A percentile compares a stretch with the other conserved stretches of the same genome.
Evolutionary conservation across 2,113 vertebrate genomes (phyloP).

Genomic region (Vidua macroura): DNA sequence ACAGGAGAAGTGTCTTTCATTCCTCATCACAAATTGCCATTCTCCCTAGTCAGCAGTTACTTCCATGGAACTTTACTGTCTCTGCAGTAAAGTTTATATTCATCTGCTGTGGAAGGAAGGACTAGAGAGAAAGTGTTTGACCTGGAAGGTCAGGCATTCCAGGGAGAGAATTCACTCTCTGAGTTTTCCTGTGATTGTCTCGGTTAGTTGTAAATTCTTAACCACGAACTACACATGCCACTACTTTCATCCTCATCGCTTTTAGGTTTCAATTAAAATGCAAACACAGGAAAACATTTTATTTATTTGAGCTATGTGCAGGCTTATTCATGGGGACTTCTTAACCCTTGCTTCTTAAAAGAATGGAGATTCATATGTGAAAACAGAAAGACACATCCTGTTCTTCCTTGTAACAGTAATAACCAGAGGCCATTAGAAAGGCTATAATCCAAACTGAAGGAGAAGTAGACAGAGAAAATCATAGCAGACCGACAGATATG

Average conservation of each 20-base stretch:
- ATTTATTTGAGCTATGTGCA: background rate
- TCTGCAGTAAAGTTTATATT: background rate
- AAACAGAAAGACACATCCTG: background rate
- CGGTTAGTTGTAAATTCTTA: background rate
- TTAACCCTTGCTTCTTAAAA: background rate
- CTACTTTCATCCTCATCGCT: background rate
- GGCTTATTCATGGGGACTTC: background rate
- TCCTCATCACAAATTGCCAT: background rate
- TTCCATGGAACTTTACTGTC: background rate
- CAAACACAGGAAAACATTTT: background rate
- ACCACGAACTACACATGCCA: rapidly evolving
- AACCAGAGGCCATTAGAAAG: background rate
- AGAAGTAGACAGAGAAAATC: background rate
- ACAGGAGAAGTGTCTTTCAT: background rate
- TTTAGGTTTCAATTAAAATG: background rate
- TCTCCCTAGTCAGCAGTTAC: background rate
- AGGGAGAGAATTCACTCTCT: background rate
- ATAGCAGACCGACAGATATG: background rate
- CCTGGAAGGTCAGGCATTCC: background rate
- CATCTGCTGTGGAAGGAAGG: background rate
- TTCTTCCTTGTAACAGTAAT: background rate
- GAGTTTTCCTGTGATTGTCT: background rate
- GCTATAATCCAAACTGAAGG: background rate
- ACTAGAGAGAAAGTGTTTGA: background rate
- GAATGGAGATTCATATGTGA: rapidly evolving